Evolutionary conservation across 1,140 invertebrate genomes (phyloP).

Genomic region (Apis laboriosa): DNA sequence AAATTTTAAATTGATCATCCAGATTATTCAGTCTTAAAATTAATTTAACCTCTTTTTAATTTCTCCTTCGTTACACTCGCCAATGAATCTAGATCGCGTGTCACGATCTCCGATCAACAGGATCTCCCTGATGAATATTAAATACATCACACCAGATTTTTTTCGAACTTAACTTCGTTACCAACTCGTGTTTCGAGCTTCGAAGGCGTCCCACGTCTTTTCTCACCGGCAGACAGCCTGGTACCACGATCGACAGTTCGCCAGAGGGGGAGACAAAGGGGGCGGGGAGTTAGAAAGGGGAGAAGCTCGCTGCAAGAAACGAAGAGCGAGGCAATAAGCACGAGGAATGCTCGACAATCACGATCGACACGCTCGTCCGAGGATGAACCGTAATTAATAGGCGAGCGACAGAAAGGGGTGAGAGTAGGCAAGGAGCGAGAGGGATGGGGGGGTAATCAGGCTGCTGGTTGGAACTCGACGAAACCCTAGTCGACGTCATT

Average conservation of each 20-base stretch:
- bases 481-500: conserved; percentile 63
- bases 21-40: no score
- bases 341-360: conserved; percentile 48
- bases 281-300: conserved; percentile 5
- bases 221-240: conserved; percentile 58
- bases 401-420: not conserved
- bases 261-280: not conserved
- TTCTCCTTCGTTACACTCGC: no score
- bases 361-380: conserved; percentile 50
- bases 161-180: conserved; percentile 3
- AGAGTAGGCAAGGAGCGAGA: conserved; percentile 47
- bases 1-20: no score
- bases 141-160: not conserved
- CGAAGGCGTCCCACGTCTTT: conserved; percentile 58
- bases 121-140: conserved; percentile 21
- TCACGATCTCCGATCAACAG: not conserved
- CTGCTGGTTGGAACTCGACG: conserved; percentile 23
- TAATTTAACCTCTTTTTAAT: no score
- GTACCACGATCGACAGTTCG: conserved; percentile 37
- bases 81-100: no score
- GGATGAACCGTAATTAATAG: conserved; percentile 50
- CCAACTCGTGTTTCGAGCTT: not conserved
- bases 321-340: conserved; percentile 6
- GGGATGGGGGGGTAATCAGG: conserved; percentile 52
- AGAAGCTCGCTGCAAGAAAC: conserved; percentile 17